Conservation (phyloP, 2,888 invertebrate species). For the Gordius sp. region DNA sequence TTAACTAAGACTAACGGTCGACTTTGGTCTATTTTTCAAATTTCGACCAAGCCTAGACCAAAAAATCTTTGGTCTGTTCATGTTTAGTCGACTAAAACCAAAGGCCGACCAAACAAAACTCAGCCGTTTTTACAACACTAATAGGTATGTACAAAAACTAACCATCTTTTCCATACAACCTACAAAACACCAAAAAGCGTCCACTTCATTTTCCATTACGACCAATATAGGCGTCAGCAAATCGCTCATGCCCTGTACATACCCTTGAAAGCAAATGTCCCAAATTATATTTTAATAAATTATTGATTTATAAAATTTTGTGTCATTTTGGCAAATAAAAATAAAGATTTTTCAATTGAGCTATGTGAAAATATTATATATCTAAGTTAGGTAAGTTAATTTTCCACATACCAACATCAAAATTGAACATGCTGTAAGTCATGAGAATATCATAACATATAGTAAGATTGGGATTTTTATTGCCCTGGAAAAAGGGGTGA, state of each 20-base stretch:
- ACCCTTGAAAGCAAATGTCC: slow-evolving; percentile 31
- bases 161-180: slow-evolving; percentile 86
- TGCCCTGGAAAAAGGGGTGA: slow-evolving; percentile 66
- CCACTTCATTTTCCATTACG: slow-evolving; percentile 66
- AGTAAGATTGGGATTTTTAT: slow-evolving; percentile 58
- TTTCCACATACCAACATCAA: slow-evolving; percentile 62
- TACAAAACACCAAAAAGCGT: slow-evolving; percentile 94
- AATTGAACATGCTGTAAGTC: slow-evolving; percentile 97
- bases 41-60: neutral
- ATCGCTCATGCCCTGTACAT: slow-evolving; percentile 85
- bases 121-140: no score
- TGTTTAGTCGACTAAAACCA: no score
- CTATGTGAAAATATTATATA: no score
- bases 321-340: no score
- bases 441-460: slow-evolving; percentile 66
- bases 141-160: no score
- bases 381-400: no score
- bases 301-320: no score
- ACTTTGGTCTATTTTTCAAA: no score
- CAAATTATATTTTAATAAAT: no score
- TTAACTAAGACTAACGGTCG: no score
- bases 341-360: no score
- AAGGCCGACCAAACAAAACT: no score
- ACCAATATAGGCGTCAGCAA: slow-evolving; percentile 65
- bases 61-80: neutral